Percentiles rank a stretch among this genome's conserved stretches.
phyloP scores from a whole-genome alignment of 64 coral and sea anemone genomes.

The Astreopora myriophthalma region DNA sequence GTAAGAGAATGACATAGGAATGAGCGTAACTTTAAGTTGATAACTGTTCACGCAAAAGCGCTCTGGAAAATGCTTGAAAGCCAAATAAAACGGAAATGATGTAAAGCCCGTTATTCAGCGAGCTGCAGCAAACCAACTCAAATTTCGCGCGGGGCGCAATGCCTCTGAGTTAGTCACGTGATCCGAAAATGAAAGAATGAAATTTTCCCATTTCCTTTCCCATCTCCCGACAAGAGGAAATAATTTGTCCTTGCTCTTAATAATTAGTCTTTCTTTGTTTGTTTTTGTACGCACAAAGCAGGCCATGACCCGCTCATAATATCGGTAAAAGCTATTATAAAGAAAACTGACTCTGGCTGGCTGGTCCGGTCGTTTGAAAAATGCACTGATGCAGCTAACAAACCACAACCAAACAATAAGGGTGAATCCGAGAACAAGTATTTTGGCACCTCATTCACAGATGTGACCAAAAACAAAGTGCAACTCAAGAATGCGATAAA shows the following conservation, averaged over 20 bases:
- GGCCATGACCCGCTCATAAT: neutral
- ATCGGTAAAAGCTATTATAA: neutral
- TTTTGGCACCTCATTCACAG: neutral
- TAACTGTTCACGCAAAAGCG: neutral
- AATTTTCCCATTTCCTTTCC: neutral
- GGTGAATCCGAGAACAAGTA: neutral
- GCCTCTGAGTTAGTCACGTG: slow-evolving; percentile 1
- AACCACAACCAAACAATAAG: too few species aligned
- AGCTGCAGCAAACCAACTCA: neutral
- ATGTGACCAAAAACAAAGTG: neutral
- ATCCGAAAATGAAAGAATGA: neutral
- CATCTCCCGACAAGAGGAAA: neutral
- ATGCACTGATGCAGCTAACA: too few species aligned
- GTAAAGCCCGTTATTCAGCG: neutral
- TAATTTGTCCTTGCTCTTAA: neutral
- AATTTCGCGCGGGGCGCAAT: slow-evolving; percentile 37
- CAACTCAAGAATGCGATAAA: neutral
- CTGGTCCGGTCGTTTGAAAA: too few species aligned
- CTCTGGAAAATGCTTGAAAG: neutral
- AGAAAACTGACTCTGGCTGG: neutral
- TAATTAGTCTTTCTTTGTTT: neutral
- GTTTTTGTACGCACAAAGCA: neutral
- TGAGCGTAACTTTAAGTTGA: too few species aligned
- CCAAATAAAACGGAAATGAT: neutral
- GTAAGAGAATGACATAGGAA: neutral